Evolutionary conservation across 2,888 invertebrate species (phyloP).

Genomic region (Catocala fraxini): DNA sequence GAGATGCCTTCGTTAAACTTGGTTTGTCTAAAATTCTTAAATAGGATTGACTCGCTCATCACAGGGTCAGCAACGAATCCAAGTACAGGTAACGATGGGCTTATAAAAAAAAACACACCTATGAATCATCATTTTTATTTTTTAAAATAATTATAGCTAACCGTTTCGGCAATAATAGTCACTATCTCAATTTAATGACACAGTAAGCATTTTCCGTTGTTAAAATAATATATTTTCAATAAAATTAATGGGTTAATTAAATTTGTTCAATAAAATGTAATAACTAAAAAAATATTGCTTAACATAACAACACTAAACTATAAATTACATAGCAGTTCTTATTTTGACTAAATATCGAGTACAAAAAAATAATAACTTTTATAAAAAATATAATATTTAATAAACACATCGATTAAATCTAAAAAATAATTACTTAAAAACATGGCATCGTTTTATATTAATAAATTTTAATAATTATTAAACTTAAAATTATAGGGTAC

Average conservation of each 20-base stretch:
- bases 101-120: slow-evolving; percentile 67
- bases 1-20: no score
- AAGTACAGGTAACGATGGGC: not conserved
- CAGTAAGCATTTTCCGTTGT: slow-evolving; percentile 86
- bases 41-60: no score
- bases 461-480: slow-evolving; percentile 56
- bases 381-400: slow-evolving; percentile 85
- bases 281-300: slow-evolving; percentile 71
- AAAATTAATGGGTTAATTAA: slow-evolving; percentile 74
- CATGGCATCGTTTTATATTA: slow-evolving; percentile 83
- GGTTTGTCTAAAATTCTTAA: no score
- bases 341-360: slow-evolving; percentile 77
- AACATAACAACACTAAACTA: slow-evolving; percentile 84
- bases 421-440: slow-evolving; percentile 81
- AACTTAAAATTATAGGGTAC: slow-evolving; percentile 54
- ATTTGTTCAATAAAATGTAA: slow-evolving; percentile 75
- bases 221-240: slow-evolving; percentile 68
- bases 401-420: slow-evolving; percentile 80
- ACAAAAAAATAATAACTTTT: slow-evolving; percentile 83
- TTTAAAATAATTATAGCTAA: slow-evolving; percentile 89
- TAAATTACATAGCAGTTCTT: slow-evolving; percentile 78
- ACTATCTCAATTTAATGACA: slow-evolving; percentile 85
- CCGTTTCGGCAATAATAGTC: slow-evolving; percentile 86
- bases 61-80: no score
- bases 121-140: slow-evolving; percentile 87